Base-by-base conservation (phyloP, 2,113 vertebrate species). In the Emydura subglobosa region DNA sequence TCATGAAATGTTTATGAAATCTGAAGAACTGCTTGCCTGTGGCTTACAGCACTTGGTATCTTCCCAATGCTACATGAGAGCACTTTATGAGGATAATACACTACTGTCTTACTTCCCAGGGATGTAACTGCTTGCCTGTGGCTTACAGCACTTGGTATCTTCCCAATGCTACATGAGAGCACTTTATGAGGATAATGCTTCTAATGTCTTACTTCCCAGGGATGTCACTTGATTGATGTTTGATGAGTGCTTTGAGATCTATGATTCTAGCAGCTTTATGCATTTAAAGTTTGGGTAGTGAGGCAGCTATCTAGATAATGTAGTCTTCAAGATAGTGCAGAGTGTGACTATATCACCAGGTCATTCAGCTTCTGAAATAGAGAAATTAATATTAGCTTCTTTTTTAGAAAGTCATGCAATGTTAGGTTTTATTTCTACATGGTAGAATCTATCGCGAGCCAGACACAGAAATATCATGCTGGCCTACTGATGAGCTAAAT, bases 231-330 rank as follows among this genome's bases (percentile, higher is more conserved):
- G 7, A 47, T 25, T 47, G 10, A 0, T 72, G 3, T 44, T 59
- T 47, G 90, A 82, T 7, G 79, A 10, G 55, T 82, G 72, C 50
- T 21, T 8, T 1, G 47, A 89, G 29, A 2, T 22, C n/a, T 72
- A 39, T 19, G 1, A 22, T 72, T 19, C 19, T 8, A 39, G 65
- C 9, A n/a, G 10, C 65, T 72, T 39, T 51, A 42, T 44, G 74
- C 27, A 44, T 2, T 44, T 51, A 13, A 42, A 87, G 42, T 2
- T 59, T 5, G 7, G 54, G 29, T 3, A 42, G 3, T 5, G 42
- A 78, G 42, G 12, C 42, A n/a, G 0, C 21, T 72, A 22, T 11
- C 29, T 11, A 5, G 74, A 85, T 7, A 4, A 1, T 0, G 34
- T 29, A 65, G 25, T 21, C 16, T 25, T 2, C 19, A 49, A 76